Percentiles rank a stretch among this genome's conserved stretches.
Evolutionary conservation across 2,113 vertebrate species (phyloP).

Genomic region (Nycticebus coucang): DNA sequence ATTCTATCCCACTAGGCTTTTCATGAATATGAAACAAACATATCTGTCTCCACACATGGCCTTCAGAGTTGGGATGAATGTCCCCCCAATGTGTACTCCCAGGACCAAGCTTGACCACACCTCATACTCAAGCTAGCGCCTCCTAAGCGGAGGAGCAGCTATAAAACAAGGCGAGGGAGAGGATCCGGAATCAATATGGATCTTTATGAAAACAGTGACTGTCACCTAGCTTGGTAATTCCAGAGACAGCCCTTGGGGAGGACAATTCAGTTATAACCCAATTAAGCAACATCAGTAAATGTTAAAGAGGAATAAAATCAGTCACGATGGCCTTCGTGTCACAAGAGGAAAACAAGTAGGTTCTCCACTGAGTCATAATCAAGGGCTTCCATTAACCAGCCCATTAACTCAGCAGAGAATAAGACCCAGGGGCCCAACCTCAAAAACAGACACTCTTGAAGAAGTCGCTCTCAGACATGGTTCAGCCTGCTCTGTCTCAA

Average conservation of each 20-base stretch:
- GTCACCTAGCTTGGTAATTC: not conserved
- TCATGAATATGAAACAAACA: not conserved
- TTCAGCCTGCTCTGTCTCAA: not conserved
- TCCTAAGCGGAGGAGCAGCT: not conserved
- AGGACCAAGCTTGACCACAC: not conserved
- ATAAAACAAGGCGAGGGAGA: not conserved
- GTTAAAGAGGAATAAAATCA: slow-evolving; percentile 58
- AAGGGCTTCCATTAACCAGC: slow-evolving; percentile 16
- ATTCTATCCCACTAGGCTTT: not conserved
- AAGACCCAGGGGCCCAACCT: not conserved
- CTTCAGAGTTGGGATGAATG: not conserved
- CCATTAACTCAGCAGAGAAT: not conserved
- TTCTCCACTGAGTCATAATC: slow-evolving; percentile 33
- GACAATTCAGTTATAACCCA: slow-evolving; percentile 53
- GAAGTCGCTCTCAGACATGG: not conserved
- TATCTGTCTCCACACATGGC: not conserved
- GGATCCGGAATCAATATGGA: not conserved
- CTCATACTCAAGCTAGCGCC: not conserved
- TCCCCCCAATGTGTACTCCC: not conserved
- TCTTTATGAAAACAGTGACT: not conserved
- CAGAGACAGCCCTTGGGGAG: not conserved
- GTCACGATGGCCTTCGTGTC: slow-evolving; percentile 48
- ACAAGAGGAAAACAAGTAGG: slow-evolving; percentile 51
- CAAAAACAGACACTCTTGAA: not conserved
- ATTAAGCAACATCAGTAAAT: slow-evolving; percentile 54